Percentiles rank a stretch among this genome's conserved stretches.
Evolutionary conservation across 2,888 invertebrate genomes (phyloP).

Genomic region (Idaea biselata): DNA sequence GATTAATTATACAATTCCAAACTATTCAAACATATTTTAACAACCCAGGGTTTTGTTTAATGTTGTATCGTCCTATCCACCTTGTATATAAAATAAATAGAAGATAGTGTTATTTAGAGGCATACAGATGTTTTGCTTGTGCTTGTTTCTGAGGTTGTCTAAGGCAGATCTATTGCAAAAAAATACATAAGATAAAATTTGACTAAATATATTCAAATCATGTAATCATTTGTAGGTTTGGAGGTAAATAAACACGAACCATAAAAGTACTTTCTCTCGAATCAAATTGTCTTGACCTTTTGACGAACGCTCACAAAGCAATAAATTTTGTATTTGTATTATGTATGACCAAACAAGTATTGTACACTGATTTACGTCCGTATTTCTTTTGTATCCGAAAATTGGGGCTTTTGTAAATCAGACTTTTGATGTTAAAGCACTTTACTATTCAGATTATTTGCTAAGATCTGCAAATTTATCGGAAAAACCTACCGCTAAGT

Average conservation of each 20-base stretch:
- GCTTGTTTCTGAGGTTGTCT: no score
- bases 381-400: not conserved
- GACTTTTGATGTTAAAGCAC: not conserved
- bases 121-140: no score
- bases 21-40: no score
- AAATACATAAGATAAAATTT: no score
- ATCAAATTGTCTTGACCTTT: not conserved
- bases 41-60: no score
- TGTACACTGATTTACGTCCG: not conserved
- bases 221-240: not conserved
- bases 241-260: not conserved
- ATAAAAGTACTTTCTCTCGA: not conserved
- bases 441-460: not conserved
- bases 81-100: no score
- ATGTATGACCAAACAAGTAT: constrained; percentile 1
- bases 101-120: no score
- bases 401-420: not conserved
- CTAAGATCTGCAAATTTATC: not conserved
- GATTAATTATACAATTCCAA: no score
- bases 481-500: no score
- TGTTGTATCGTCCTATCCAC: no score
- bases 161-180: no score
- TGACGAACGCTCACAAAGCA: not conserved
- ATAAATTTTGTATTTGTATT: not conserved
- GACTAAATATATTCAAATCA: not conserved